phyloP scores from a whole-genome alignment of 2,888 invertebrate genomes.

The Andrena bicolor region DNA sequence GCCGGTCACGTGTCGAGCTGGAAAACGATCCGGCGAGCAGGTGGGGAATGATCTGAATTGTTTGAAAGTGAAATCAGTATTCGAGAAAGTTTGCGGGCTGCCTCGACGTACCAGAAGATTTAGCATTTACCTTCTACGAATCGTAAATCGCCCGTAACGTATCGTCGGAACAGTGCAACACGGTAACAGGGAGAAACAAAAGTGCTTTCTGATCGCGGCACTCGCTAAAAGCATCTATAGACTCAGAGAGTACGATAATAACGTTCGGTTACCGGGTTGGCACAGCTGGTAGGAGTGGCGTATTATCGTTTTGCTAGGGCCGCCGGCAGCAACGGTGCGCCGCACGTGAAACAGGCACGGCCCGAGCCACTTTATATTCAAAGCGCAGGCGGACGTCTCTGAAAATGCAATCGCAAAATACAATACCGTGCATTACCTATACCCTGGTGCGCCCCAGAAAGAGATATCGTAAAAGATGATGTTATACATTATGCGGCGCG shows the following conservation, averaged over 20 bases:
- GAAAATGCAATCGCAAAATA: conserved; percentile 84
- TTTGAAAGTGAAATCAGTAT: conserved; percentile 10
- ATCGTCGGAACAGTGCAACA: conserved; percentile 24
- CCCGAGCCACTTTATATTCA: conserved; percentile 82
- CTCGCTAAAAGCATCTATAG: conserved; percentile 69
- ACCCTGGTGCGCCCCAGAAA: conserved; percentile 75
- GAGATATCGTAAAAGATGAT: conserved; percentile 84
- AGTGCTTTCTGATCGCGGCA: conserved; percentile 69
- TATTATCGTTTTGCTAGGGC: conserved; percentile 64
- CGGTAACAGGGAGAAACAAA: conserved; percentile 45
- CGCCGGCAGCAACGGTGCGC: conserved; percentile 56
- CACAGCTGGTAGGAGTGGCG: conserved; percentile 68
- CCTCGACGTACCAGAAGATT: neutral
- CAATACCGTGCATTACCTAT: conserved; percentile 83
- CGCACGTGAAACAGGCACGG: conserved; percentile 69
- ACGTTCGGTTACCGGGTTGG: conserved; percentile 70
- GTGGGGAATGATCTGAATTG: neutral
- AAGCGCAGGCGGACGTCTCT: conserved; percentile 82
- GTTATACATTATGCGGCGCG: conserved; percentile 82
- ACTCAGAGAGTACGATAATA: conserved; percentile 71
- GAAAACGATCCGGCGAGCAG: neutral
- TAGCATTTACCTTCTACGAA: neutral
- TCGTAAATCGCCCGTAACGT: conserved; percentile 36
- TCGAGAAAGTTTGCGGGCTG: neutral
- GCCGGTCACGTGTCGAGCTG: neutral